Evolutionary conservation across 2,797 vertebrate genomes (phyloP), one percentile per base, ranked within the genome.

Genomic region (Ambastaia sidthimunki): DNA sequence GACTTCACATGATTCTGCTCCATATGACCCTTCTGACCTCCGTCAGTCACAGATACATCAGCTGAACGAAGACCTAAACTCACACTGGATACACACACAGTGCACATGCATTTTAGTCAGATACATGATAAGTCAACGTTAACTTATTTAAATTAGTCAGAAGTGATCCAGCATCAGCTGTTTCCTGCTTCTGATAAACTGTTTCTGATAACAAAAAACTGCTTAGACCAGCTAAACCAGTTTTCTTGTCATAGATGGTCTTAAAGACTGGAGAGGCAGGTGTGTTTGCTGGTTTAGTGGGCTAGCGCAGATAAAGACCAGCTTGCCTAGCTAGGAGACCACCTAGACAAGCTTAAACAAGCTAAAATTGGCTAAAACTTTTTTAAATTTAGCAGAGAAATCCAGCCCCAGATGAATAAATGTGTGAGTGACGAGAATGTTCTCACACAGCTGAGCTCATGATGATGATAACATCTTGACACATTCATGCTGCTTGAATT

Each of bases 1-100:
- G 95, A 92, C 91, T 98, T 98, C 59, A 97, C 91, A 80, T 96
- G 96, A 89, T 96, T 94, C 90, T 92, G 91, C 89, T 97, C 95
- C 25, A 85, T 80, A 85, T 92, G 91, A 77, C 89, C 71, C 63
- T 62, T 81, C 34, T 80, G 72, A 48, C 23, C 31, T 52, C 44
- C 88, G 79, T 89, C 89, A 34, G 89, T 80, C 87, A 89, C 89
- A 87, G 92, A 82, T 75, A 73, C 50, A 31, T 79, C 80, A 69
- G 79, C 82, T 87, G 89, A 62, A 16, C 10, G 16, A 44, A 37
- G 82, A 67, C 81, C 71, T 75, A 86, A 82, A 82, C 25, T 71
- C 13, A 3, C 87, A 87, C 75, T 80, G 76, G 65, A 80, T 18
- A 59, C 10, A 80, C 19, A 80, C n/a, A 76, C 3, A 4, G 71